These are phyloP conservation scores for Sialis lutaria DNA, from an alignment of 2,888 invertebrate species.

Conservation along the genomic window DNA sequence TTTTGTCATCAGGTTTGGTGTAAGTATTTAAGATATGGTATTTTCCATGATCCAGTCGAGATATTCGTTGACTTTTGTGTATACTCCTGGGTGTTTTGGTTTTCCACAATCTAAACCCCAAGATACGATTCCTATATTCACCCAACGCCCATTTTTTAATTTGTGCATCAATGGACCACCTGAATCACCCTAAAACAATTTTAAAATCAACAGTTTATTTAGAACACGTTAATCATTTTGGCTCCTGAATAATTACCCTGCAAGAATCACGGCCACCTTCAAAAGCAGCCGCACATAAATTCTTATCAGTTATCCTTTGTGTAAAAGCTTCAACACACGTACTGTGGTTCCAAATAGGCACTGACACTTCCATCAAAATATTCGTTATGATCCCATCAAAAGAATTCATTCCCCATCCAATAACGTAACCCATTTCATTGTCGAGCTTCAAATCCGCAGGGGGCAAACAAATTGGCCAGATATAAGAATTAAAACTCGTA, in stretches of 20 bases:
- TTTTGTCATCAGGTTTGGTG: background rate
- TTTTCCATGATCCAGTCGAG: conserved; percentile 42
- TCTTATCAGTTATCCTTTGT: conserved; percentile 45
- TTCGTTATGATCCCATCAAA: conserved; percentile 50
- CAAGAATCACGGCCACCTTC: conserved; percentile 70
- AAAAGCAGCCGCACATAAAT: conserved; percentile 58
- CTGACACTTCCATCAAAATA: conserved; percentile 55
- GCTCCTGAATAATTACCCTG: conserved; percentile 33
- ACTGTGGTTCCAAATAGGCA: conserved; percentile 61
- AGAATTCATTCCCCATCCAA: conserved; percentile 62
- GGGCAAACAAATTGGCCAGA: conserved; percentile 75
- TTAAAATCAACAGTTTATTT: background rate
- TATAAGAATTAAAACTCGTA: conserved; percentile 55
- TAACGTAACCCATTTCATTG: conserved; percentile 44
- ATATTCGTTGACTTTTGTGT: conserved; percentile 54
- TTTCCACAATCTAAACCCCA: conserved; percentile 74
- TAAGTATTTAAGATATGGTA: background rate
- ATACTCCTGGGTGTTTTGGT: conserved; percentile 58
- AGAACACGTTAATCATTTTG: background rate
- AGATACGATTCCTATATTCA: conserved; percentile 63
- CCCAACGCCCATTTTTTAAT: conserved; percentile 57
- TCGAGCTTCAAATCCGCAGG: conserved; percentile 40
- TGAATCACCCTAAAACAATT: conserved; percentile 49
- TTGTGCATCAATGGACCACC: conserved; percentile 64
- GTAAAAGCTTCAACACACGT: conserved; percentile 44